Base-by-base conservation (phyloP, 2,888 invertebrate genomes). In the Gryllus longicercus region DNA sequence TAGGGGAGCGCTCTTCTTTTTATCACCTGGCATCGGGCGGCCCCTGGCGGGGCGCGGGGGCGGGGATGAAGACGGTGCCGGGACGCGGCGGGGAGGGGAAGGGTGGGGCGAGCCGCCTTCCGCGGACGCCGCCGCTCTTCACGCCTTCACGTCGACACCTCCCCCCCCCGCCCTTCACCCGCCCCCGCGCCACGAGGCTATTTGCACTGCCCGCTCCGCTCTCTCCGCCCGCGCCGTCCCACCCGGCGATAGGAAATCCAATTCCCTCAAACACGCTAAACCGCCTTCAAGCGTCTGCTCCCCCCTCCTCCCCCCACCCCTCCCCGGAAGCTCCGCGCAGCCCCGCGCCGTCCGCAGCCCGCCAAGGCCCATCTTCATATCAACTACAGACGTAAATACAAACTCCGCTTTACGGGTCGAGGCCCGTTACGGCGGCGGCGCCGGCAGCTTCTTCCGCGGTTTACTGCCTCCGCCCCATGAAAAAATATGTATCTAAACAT, bases 401-500 rank as follows among this genome's bases (percentile, higher is more conserved):
- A 63, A 63, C 63, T 63, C 63, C 63, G n/a, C n/a, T 63, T 63
- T 18, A 14, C 63, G 16, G 63, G 63, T 11, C 12, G n/a, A 10
- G 63, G 63, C 63, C 63, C 63, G 63, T 63, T 63, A 63, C 63
- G n/a, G 63, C 63, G 63, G n/a, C 63, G 63, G n/a, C 63, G n/a
- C 16, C 63, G n/a, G 14, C 63, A 63, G 4, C 63, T 63, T 63
- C 63, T 63, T 63, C n/a, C 63, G 63, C 63, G 63, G 3, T 63
- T 63, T 63, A 63, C 63, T 8, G 63, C 63, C 63, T 63, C 63
- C 4, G 63, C 14, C 14, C 63, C 63, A 63, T 63, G 63, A 63
- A 63, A 63, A 63, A 63, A 63, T 63, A 63, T 63, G 63, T 63
- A 63, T 63, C 63, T 63, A 63, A 63, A 63, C 63, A 63, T 63